Percentiles rank a stretch among this genome's conserved stretches.
These are phyloP conservation scores for Tryphoninae sp. DNA, from an alignment of 2,888 invertebrate species.

Conservation along the genomic window DNA sequence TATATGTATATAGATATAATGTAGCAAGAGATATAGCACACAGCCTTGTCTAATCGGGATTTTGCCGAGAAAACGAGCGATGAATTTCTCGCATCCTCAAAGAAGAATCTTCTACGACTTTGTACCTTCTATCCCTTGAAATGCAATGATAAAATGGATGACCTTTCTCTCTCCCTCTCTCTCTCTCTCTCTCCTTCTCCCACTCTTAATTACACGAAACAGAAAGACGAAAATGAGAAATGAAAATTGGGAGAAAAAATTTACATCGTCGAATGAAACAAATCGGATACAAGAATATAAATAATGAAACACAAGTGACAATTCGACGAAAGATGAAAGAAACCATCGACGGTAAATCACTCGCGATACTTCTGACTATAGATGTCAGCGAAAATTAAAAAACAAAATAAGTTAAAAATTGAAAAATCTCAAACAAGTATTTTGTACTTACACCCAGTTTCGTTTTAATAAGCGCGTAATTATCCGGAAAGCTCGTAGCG, in stretches of 20 bases:
- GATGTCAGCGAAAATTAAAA: background rate
- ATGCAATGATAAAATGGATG: background rate
- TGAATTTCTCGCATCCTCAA: slow-evolving; percentile 37
- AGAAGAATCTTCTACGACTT: slow-evolving; percentile 26
- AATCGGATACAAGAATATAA: too few species aligned
- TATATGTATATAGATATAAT: background rate
- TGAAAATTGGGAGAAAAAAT: too few species aligned
- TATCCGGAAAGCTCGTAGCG: slow-evolving; percentile 31
- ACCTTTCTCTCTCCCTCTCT: background rate
- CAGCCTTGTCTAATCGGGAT: slow-evolving; percentile 41
- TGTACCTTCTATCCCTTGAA: slow-evolving; percentile 21
- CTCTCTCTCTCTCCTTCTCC: background rate
- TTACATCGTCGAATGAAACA: too few species aligned
- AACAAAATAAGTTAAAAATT: background rate
- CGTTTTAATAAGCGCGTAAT: slow-evolving; percentile 44
- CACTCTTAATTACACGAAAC: too few species aligned
- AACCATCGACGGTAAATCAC: too few species aligned
- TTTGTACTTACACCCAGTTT: background rate
- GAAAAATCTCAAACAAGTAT: background rate
- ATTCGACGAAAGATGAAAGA: too few species aligned
- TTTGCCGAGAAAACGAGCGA: slow-evolving; percentile 39
- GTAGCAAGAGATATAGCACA: background rate
- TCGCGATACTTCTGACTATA: too few species aligned
- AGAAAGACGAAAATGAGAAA: too few species aligned
- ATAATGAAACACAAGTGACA: too few species aligned